Conservation (phyloP, 1,140 invertebrate species). For the Muscidifurax raptorellus region DNA sequence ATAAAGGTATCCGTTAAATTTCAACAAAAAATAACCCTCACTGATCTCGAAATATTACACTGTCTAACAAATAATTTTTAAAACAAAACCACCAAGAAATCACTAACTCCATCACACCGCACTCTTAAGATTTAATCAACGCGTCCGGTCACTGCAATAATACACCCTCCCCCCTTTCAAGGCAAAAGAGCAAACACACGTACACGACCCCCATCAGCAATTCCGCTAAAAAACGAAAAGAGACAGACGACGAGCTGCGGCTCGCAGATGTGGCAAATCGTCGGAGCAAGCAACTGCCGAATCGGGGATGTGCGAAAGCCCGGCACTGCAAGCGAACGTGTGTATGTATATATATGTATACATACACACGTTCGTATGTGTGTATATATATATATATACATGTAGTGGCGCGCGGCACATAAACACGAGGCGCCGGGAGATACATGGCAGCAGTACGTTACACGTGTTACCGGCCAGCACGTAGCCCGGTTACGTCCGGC, state of each 20-base stretch:
- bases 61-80: no score
- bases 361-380: no score
- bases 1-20: no score
- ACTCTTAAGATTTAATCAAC: not conserved
- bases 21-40: no score
- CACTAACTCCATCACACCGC: not conserved
- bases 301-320: constrained; percentile 48
- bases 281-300: not conserved
- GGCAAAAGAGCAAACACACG: no score
- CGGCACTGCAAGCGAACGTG: constrained; percentile 52
- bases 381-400: not conserved
- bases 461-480: constrained; percentile 70
- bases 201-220: no score
- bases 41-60: no score
- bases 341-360: constrained; percentile 15
- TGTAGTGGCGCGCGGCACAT: constrained; percentile 57
- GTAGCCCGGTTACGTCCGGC: constrained; percentile 68
- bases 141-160: not conserved
- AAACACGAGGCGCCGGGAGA: constrained; percentile 64
- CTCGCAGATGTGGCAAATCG: constrained; percentile 44
- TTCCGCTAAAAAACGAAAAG: not conserved
- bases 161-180: no score
- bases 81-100: not conserved
- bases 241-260: not conserved
- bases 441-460: constrained; percentile 71